Base-by-base conservation (phyloP, 2,113 vertebrate genomes). In the Mormyrus lacerda region DNA sequence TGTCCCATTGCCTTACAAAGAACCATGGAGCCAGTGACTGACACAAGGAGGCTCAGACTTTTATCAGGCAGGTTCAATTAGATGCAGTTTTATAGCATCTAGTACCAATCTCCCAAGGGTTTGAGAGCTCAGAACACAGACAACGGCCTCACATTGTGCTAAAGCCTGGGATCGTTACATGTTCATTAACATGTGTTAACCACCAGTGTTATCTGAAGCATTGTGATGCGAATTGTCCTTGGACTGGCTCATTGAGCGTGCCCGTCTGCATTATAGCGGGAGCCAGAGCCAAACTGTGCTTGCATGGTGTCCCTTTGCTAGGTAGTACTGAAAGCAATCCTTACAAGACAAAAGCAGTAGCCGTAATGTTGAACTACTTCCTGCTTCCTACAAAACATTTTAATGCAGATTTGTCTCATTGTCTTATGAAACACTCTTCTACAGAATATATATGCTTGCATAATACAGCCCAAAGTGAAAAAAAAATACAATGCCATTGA, bases 141-240 rank as follows among this genome's bases (percentile, higher is more conserved):
- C 85, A 53, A 65, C 89, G 55, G 51, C 90, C 73, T 90, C 17
- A 42, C 51, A 39, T 92, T 91, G 93, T 93, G 91, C 91, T 91
- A 92, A 92, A 92, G 92, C 91, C 90, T 82, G 91, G 61, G 27
- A 91, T 91, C 85, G 91, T 93, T 93, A 92, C 89, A 90, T 87
- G 88, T 90, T 94, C 93, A 96, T 96, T 96, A 95, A 94, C 95
- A 96, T 96, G 94, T 95, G 94, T 95, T 94, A 95, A 94, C 92
- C 92, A 91, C 91, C 44, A 58, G 85, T 89, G 91, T 88, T 91
- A 93, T 93, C 90, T 42, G 89, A 90, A 89, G 90, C 93, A 95
- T 95, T 96, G 95, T 95, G 94, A 95, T 94, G 94, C 94, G 95
- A 95, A 95, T 84, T 93, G 91, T 93, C 93, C 92, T 90, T 85